Conservation (phyloP, 2,888 invertebrate genomes). For the Coelogynopora nodosa region DNA sequence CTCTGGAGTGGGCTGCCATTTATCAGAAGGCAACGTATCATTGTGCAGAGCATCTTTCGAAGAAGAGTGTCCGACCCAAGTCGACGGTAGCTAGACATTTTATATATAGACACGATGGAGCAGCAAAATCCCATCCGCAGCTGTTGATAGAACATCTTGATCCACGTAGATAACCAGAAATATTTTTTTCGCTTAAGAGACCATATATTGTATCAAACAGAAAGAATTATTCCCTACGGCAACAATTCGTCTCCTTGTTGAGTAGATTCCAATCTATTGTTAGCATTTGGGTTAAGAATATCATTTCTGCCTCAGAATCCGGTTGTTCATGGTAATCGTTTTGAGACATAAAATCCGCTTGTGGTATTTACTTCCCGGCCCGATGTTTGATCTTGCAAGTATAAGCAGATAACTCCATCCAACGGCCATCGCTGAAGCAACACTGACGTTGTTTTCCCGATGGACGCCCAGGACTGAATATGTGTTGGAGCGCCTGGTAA, state of each 20-base stretch:
- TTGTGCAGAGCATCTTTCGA: too few species aligned
- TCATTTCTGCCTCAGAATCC: too few species aligned
- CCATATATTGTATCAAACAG: not conserved
- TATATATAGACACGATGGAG: not conserved
- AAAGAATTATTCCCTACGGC: not conserved
- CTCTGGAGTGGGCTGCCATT: too few species aligned
- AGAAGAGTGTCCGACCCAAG: too few species aligned
- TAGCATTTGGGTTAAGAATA: too few species aligned
- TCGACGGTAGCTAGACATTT: too few species aligned
- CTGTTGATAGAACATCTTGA: not conserved
- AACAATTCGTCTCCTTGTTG: not conserved
- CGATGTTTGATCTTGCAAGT: not conserved
- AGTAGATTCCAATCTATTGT: not conserved
- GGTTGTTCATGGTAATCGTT: not conserved
- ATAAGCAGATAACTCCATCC: not conserved
- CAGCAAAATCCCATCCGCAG: not conserved
- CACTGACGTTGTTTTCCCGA: not conserved
- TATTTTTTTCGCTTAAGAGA: not conserved
- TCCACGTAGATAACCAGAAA: not conserved
- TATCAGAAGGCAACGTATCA: too few species aligned
- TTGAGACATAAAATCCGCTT: not conserved
- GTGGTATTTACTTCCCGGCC: not conserved
- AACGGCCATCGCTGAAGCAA: not conserved
- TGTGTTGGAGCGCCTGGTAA: not conserved
- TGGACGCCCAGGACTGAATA: not conserved